These are phyloP conservation scores for Drosophila pallidifrons DNA, from an alignment of 1,140 invertebrate genomes.

Conservation along the genomic window DNA sequence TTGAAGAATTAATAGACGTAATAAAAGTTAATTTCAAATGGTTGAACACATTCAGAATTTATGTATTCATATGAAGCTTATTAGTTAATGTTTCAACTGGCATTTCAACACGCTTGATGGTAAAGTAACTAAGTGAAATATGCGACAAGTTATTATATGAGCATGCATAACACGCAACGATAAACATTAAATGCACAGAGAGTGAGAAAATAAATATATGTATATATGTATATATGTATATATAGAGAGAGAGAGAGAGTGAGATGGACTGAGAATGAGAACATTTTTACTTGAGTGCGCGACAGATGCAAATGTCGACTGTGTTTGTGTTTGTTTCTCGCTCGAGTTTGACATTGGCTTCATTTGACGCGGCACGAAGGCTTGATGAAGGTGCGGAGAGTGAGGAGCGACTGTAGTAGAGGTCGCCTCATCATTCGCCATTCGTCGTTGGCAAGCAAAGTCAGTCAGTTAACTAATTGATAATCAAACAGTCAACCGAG, in stretches of 20 bases:
- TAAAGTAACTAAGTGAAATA: background rate
- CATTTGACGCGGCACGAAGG: conserved; percentile 16
- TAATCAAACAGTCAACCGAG: conserved; percentile 69
- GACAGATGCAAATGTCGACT: conserved; percentile 44
- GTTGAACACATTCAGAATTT: too few relatives aligned
- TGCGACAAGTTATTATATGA: background rate
- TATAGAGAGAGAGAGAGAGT: background rate
- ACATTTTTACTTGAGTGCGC: conserved; percentile 22
- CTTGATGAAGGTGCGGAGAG: background rate
- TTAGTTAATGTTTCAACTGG: too few relatives aligned
- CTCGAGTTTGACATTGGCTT: conserved; percentile 48
- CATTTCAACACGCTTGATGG: too few relatives aligned
- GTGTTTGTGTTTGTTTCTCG: conserved; percentile 11
- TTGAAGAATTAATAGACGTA: too few relatives aligned
- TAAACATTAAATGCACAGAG: conserved; percentile 2
- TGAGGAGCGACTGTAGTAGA: too few relatives aligned
- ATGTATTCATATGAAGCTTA: too few relatives aligned
- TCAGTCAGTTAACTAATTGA: conserved; percentile 64
- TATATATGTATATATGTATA: too few relatives aligned
- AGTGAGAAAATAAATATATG: background rate
- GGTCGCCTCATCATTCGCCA: conserved; percentile 36
- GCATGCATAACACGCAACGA: background rate
- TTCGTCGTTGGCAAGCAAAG: background rate
- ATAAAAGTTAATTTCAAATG: too few relatives aligned
- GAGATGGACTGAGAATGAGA: conserved; percentile 15